Base-by-base conservation (phyloP, 2,888 invertebrate species). In the Dynastes maya region DNA sequence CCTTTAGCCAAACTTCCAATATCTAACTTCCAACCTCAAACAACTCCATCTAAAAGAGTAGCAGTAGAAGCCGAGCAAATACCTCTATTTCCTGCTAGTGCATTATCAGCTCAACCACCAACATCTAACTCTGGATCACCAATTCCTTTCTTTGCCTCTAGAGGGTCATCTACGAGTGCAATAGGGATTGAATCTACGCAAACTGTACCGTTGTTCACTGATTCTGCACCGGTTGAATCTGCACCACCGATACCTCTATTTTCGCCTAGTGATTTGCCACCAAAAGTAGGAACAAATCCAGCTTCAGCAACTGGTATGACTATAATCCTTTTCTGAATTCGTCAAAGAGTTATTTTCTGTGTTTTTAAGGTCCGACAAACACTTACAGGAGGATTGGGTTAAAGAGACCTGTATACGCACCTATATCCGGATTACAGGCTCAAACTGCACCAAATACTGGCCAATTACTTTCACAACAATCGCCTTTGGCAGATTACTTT, bases 341-440 rank as follows among this genome's bases (percentile, higher is more conserved):
- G 5, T 3, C 32, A 37, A 37, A 5, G 4, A 5, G 4, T 37
- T 5, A 2, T 37, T 37, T 37, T 37, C 32, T 3, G 3, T 37
- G 4, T 37, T 45, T 11, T 83, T 82, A 86, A 81, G 87, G 85
- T 80, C 78, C 87, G 49, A 79, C 83, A 27, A 90, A 92, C 82
- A 91, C 90, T 58, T 96, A 93, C 87, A 90, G 95, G 51, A 91
- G 95, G 77, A 90, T 93, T 0, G 92, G 92, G 3, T 91, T 91
- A 83, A 92, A 92, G 83, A 93, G 94, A 86, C 93, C 94, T 84
- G 89, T 91, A 3, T 96, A 96, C 87, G 96, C 95, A 0, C 95
- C 93, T 84, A 93, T 95, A 83, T 96, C 96, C 0, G 95, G 95
- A 5, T 67, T 83, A 49, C 72, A 77, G 16, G 16, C 16, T 2